Percentiles rank a stretch among this genome's conserved stretches.
Conservation (phyloP, 2,797 vertebrate genomes). For the Schizothorax lantsangensis region DNA sequence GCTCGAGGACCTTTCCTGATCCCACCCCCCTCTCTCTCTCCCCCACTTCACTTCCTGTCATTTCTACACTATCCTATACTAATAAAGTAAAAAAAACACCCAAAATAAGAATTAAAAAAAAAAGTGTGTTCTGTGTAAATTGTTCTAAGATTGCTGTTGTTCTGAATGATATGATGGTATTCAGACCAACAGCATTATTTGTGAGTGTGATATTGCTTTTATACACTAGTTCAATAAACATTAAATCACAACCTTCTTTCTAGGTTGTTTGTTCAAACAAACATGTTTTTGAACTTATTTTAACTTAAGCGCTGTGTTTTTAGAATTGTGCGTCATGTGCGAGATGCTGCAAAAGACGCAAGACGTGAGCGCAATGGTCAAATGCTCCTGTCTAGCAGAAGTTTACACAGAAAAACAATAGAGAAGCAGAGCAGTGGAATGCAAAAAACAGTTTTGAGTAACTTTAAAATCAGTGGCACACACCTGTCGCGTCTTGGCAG, state of each 20-base stretch:
- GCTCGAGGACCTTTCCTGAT: too few species aligned
- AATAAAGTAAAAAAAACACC: too few species aligned
- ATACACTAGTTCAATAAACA: not conserved
- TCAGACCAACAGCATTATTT: not conserved
- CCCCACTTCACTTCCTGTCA: too few species aligned
- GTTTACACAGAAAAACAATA: not conserved
- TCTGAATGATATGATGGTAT: not conserved
- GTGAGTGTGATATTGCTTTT: not conserved
- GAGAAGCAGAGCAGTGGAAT: not conserved
- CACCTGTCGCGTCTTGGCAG: conserved; percentile 84
- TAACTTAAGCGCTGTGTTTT: not conserved
- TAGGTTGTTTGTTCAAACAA: not conserved
- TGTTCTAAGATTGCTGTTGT: not conserved
- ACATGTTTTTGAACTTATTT: not conserved
- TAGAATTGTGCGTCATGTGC: not conserved
- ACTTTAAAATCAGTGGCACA: not conserved
- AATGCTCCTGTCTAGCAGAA: not conserved
- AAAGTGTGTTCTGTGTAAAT: not conserved
- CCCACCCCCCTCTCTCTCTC: too few species aligned
- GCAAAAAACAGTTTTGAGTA: not conserved
- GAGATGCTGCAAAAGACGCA: not conserved
- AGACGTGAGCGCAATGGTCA: not conserved
- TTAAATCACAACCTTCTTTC: conserved; percentile 81
- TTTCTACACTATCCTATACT: too few species aligned
- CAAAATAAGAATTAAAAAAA: too few species aligned